phyloP scores from a whole-genome alignment of 2,888 invertebrate species.

The Phaedon cochleariae region DNA sequence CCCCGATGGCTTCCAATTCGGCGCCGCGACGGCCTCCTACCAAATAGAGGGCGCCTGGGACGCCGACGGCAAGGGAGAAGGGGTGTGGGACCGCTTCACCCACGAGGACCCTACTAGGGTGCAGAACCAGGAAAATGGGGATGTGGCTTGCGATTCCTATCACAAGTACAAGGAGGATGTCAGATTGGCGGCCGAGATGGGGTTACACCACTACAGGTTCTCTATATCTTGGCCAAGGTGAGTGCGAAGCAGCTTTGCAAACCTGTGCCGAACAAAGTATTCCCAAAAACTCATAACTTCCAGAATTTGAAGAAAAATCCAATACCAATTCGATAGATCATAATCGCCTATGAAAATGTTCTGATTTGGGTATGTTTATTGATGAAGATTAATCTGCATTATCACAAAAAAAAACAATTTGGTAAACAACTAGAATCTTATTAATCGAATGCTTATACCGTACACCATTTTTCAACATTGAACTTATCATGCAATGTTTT shows the following conservation, averaged over 20 bases:
- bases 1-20: constrained; percentile 39
- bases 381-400: too few species aligned
- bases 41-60: constrained; percentile 53
- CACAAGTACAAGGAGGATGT: constrained; percentile 72
- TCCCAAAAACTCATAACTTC: too few species aligned
- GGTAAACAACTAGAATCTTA: too few species aligned
- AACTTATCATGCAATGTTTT: too few species aligned
- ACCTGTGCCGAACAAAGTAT: too few species aligned
- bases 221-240: not conserved
- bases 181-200: constrained; percentile 65
- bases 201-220: constrained; percentile 64
- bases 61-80: constrained; percentile 49
- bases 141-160: constrained; percentile 74
- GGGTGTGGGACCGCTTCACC: constrained; percentile 37
- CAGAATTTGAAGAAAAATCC: too few species aligned
- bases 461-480: too few species aligned
- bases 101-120: constrained; percentile 28
- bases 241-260: not conserved
- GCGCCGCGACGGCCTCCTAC: constrained; percentile 51
- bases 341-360: too few species aligned
- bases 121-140: constrained; percentile 63
- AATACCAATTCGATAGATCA: too few species aligned
- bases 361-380: too few species aligned
- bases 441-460: too few species aligned
- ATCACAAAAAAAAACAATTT: too few species aligned